These are phyloP conservation scores for Darevskia mixta DNA, from an alignment of 2,797 vertebrate genomes.

Conservation along the genomic window DNA sequence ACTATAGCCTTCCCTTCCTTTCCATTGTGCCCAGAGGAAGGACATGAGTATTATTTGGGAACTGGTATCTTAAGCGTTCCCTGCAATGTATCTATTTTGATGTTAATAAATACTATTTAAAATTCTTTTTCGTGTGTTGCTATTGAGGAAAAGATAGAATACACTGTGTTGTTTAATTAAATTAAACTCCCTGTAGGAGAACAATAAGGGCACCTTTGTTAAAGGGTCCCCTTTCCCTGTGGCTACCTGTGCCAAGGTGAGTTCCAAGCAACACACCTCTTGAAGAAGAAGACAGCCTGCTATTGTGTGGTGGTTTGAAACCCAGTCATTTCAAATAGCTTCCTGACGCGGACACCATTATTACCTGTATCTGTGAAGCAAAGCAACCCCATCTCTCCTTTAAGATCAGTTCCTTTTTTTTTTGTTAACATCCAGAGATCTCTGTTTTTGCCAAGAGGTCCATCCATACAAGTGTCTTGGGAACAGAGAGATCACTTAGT, in stretches of 20 bases:
- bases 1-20: background rate
- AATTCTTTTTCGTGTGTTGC: background rate
- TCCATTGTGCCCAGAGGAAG: background rate
- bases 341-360: conserved; percentile 42
- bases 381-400: background rate
- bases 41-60: background rate
- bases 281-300: conserved; percentile 47
- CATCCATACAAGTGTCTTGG: background rate
- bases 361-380: conserved; percentile 35
- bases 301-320: conserved; percentile 42
- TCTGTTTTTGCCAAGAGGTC: conserved; percentile 36
- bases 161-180: conserved; percentile 57
- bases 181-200: conserved; percentile 47
- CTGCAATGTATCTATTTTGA: conserved; percentile 9
- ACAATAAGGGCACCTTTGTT: conserved; percentile 43
- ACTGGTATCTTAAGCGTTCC: background rate
- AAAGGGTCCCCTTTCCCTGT: conserved; percentile 48
- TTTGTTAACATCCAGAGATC: conserved; percentile 37
- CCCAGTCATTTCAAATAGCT: conserved; percentile 57
- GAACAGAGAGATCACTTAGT: conserved; percentile 44
- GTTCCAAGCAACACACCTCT: conserved; percentile 52
- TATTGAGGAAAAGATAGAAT: conserved; percentile 24
- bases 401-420: conserved; percentile 34
- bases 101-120: conserved; percentile 28
- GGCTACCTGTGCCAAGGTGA: conserved; percentile 37